A percentile compares a stretch with the other conserved stretches of the same genome.
These are phyloP conservation scores for Liopterus haemorrhoidalis DNA, from an alignment of 2,888 invertebrate genomes.

Conservation along the genomic window DNA sequence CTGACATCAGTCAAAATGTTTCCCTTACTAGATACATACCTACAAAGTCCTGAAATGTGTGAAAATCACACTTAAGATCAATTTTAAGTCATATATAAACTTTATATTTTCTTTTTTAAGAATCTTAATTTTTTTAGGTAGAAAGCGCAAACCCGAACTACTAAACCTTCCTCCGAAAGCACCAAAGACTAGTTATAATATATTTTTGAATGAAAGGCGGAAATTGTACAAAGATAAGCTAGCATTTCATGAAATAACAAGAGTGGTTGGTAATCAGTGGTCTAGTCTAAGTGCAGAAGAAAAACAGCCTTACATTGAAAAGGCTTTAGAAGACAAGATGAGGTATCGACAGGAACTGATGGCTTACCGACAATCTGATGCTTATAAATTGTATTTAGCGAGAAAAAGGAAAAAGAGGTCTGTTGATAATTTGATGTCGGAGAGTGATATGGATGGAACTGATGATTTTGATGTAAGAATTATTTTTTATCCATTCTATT, in stretches of 20 bases:
- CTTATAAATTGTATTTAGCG: conserved; percentile 50
- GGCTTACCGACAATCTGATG: conserved; percentile 51
- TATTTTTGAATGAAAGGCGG: conserved; percentile 52
- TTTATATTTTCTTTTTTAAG: too few relatives aligned
- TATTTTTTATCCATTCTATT: neutral
- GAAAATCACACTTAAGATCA: too few relatives aligned
- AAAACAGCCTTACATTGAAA: conserved; percentile 51
- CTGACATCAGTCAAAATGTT: too few relatives aligned
- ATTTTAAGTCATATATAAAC: too few relatives aligned
- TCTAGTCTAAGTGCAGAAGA: conserved; percentile 49
- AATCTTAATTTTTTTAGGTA: too few relatives aligned
- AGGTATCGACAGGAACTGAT: conserved; percentile 52
- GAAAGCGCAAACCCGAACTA: conserved; percentile 51
- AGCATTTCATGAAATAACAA: conserved; percentile 54
- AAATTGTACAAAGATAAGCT: conserved; percentile 50
- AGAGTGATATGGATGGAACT: conserved; percentile 50
- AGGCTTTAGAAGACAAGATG: conserved; percentile 53
- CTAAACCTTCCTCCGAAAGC: conserved; percentile 52
- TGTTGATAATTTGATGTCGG: conserved; percentile 44
- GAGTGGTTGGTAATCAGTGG: conserved; percentile 54
- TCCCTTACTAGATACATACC: too few relatives aligned
- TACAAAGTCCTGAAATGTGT: too few relatives aligned
- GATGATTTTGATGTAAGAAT: conserved; percentile 50
- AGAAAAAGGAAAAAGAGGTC: conserved; percentile 47
- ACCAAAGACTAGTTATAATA: conserved; percentile 53